Evolutionary conservation across 2,888 invertebrate genomes (phyloP).

Genomic region (Andrena bucephala): DNA sequence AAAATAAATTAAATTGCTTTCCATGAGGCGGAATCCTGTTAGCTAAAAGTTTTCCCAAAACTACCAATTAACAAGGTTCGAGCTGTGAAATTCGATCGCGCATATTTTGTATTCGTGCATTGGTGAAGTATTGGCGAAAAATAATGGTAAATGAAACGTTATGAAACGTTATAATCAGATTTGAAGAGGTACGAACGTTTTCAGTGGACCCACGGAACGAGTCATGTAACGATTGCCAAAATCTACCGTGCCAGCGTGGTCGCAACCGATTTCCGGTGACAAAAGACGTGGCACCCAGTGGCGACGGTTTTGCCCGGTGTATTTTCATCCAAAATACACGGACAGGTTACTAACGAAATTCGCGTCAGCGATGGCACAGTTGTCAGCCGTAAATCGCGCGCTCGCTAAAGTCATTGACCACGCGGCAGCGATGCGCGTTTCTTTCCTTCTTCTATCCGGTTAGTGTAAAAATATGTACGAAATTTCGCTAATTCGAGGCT

Average conservation of each 20-base stretch:
- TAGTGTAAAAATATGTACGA: too few species aligned
- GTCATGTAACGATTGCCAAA: background rate
- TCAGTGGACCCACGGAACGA: too few species aligned
- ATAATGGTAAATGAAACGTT: too few species aligned
- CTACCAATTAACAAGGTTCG: too few species aligned
- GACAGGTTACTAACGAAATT: conserved; percentile 29
- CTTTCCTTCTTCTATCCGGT: background rate
- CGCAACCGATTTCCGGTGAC: background rate
- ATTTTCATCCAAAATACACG: conserved; percentile 48
- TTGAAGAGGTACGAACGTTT: too few species aligned
- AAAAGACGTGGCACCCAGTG: background rate
- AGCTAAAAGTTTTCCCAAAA: too few species aligned
- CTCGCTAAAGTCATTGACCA: conserved; percentile 31
- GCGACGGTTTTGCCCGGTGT: conserved; percentile 2
- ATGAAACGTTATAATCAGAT: too few species aligned
- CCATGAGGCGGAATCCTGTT: too few species aligned
- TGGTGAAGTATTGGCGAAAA: too few species aligned
- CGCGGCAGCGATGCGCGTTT: conserved; percentile 14
- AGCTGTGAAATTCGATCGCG: too few species aligned
- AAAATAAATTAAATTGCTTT: too few species aligned
- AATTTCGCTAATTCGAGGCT: background rate
- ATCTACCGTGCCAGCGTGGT: background rate
- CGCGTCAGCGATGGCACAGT: conserved; percentile 38
- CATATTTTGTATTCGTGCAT: too few species aligned
- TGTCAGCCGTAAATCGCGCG: conserved; percentile 66